Percentiles rank a stretch among this genome's conserved stretches.
Conservation (phyloP, 2,888 invertebrate genomes). For the Nomada flava region DNA sequence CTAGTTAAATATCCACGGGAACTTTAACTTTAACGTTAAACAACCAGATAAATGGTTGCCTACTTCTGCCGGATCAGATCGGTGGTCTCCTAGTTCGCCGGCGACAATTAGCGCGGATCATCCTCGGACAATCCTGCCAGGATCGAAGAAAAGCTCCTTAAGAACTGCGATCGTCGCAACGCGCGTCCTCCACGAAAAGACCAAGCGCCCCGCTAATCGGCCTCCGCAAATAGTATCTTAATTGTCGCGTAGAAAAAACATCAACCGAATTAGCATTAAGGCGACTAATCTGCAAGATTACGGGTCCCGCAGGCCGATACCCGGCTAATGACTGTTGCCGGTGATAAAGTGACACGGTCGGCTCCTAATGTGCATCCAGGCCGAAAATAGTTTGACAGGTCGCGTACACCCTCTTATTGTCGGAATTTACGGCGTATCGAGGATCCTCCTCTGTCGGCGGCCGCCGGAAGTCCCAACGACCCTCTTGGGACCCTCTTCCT, state of each 20-base stretch:
- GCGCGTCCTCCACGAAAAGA: background rate
- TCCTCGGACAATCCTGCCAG: background rate
- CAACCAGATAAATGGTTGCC: conserved; percentile 74
- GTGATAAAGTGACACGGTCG: conserved; percentile 25
- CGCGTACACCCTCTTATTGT: conserved; percentile 49
- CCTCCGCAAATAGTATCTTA: background rate
- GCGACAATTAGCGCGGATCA: background rate
- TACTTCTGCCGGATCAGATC: too few species aligned
- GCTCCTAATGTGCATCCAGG: conserved; percentile 6
- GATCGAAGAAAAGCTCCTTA: too few species aligned
- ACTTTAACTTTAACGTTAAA: conserved; percentile 60
- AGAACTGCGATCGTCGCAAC: background rate
- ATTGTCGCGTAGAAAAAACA: background rate
- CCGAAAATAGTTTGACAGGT: conserved; percentile 44
- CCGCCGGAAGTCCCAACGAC: conserved; percentile 77
- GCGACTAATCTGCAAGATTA: conserved; percentile 1
- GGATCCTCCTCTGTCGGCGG: conserved; percentile 35
- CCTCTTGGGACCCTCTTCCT: conserved; percentile 68
- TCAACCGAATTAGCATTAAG: background rate
- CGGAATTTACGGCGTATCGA: conserved; percentile 56
- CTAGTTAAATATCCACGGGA: conserved; percentile 58
- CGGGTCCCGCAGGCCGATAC: background rate
- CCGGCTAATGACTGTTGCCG: conserved; percentile 1
- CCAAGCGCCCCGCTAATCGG: background rate
- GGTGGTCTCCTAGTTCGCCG: too few species aligned